phyloP scores from a whole-genome alignment of 2,888 invertebrate genomes.

The Ryuthela nishihirai region DNA sequence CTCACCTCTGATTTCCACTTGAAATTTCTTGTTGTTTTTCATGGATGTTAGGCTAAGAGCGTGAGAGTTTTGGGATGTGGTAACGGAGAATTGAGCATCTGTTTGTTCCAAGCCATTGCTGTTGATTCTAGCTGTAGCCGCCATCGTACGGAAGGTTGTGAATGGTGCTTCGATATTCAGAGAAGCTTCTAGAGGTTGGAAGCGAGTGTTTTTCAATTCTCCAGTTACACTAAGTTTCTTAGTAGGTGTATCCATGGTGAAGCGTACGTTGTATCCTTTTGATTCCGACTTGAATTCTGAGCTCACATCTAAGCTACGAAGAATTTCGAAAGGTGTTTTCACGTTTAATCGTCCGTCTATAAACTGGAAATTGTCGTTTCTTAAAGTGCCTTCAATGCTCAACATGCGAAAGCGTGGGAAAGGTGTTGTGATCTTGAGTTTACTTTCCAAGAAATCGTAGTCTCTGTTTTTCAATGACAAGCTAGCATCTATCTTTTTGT shows the following conservation, averaged over 20 bases:
- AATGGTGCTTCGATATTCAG: conserved; percentile 26
- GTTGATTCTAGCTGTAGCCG: conserved; percentile 4
- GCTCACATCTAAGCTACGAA: conserved; percentile 10
- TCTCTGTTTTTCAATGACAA: conserved; percentile 1
- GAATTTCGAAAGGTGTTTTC: conserved; percentile 14
- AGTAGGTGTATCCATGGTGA: conserved; percentile 7
- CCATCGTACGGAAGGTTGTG: conserved; percentile 10
- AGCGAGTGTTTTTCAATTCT: conserved; percentile 14
- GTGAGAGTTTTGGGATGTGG: conserved; percentile 3
- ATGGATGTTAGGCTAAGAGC: neutral
- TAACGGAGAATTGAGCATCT: neutral
- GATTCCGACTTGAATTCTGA: conserved; percentile 17
- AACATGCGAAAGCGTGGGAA: conserved; percentile 10
- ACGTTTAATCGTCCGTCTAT: conserved; percentile 13
- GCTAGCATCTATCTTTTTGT: conserved; percentile 3
- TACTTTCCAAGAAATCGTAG: conserved; percentile 11
- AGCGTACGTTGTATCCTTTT: neutral
- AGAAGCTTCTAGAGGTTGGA: conserved; percentile 13
- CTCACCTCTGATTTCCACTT: conserved; percentile 4
- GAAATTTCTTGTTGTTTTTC: conserved; percentile 1
- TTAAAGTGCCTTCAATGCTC: conserved; percentile 11
- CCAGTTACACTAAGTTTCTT: conserved; percentile 8
- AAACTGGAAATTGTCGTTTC: conserved; percentile 5
- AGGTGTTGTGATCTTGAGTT: conserved; percentile 20
- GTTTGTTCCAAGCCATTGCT: neutral